Conservation (phyloP, 2,797 vertebrate genomes). For the Arctocebus calabarensis region DNA sequence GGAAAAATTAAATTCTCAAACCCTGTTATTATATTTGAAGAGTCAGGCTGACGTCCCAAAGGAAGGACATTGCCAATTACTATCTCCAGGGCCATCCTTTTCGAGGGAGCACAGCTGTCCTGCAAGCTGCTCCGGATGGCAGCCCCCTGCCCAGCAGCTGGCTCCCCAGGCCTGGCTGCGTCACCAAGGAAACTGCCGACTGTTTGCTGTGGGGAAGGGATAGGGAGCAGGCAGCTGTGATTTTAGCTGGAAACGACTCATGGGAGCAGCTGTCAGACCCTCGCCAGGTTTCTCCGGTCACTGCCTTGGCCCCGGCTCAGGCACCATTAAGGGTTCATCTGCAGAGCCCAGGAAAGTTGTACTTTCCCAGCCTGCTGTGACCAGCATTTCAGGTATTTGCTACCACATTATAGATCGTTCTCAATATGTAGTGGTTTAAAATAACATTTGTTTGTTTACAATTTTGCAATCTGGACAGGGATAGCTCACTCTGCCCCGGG, state of each 20-base stretch:
- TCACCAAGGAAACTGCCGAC: not conserved
- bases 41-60: constrained; percentile 52
- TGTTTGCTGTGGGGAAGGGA: not conserved
- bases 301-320: not conserved
- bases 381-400: not conserved
- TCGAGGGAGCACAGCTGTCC: constrained; percentile 62
- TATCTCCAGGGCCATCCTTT: not conserved
- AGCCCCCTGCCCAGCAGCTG: constrained; percentile 40
- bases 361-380: not conserved
- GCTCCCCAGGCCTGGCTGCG: fast-evolving
- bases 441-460: not conserved
- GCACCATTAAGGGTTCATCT: fast-evolving
- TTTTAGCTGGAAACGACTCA: not conserved
- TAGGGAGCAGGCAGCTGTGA: not conserved
- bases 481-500: fast-evolving
- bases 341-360: fast-evolving
- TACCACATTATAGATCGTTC: not conserved
- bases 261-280: not conserved
- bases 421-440: not conserved
- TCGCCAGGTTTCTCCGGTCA: fast-evolving
- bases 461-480: fast-evolving
- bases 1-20: constrained; percentile 71
- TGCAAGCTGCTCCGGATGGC: not conserved
- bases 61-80: constrained; percentile 77
- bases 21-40: constrained; percentile 74